Base-by-base conservation (phyloP, 2,888 invertebrate genomes). In the Ophion slaviceki region DNA sequence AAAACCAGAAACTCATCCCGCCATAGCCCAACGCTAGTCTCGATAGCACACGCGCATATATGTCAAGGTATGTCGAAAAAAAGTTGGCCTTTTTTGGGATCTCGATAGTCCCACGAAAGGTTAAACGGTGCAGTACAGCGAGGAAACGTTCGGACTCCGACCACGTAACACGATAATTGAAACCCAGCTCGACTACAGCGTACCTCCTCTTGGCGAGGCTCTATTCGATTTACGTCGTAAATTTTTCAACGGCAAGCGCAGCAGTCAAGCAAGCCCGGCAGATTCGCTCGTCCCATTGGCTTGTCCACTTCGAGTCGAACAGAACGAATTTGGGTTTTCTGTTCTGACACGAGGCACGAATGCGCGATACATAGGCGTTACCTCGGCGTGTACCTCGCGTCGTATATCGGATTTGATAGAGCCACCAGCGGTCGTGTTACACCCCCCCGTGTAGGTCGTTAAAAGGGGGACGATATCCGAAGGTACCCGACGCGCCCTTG, bases 391-490 rank as follows among this genome's bases (percentile, higher is more conserved):
- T 86, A 85, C 11, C 10, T 84, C 85, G 53, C 71, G 74, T 17
- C 36, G 36, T 36, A 88, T 90, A 92, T 91, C 90, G 89, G 91
- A 91, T 92, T 91, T 91, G 91, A 92, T 91, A 91, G 90, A 89
- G 90, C 90, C 88, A 53, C 53, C 87, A 89, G 91, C 89, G 91
- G 90, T 90, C 89, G 88, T 90, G 90, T 91, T 53, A 53, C 53
- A 53, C 91, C 91, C 91, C 87, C 87, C 68, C 87, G 88, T 89
- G 88, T 90, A 90, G 88, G 89, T 92, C 91, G 90, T 92, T 92
- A 92, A 89, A 53, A 88, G 89, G 89, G 90, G 90, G 89, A 88
- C 89, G 89, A 90, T 89, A 88, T 53, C 53, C 86, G 78, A 87
- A 67, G 71, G 88, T 84, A 77, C 88, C 89, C 61, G 11, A 61